Conservation (phyloP, 2,888 invertebrate species). For the Lasioglossum figueresi region DNA sequence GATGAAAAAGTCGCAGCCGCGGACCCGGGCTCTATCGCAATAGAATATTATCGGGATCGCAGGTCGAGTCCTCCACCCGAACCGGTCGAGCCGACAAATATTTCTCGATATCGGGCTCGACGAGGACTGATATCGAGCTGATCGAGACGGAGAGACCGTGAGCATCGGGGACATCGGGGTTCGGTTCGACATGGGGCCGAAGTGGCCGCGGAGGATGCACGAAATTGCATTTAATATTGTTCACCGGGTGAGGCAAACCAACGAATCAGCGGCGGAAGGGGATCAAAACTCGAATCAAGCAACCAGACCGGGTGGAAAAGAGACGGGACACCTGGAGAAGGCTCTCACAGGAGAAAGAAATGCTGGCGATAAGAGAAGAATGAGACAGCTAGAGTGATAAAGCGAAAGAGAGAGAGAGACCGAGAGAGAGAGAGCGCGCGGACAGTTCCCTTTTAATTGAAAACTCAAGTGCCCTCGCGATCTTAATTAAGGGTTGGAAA, state of each 20-base stretch:
- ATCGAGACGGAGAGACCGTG: not conserved
- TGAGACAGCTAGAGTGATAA: not conserved
- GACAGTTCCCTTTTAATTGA: slow-evolving; percentile 76
- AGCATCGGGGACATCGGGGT: slow-evolving; percentile 15
- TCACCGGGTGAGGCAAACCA: slow-evolving; percentile 51
- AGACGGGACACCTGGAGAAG: slow-evolving; percentile 17
- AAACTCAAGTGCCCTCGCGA: slow-evolving; percentile 79
- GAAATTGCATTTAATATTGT: slow-evolving; percentile 77
- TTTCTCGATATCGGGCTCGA: slow-evolving; percentile 29
- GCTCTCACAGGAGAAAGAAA: slow-evolving; percentile 24
- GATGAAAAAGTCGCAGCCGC: slow-evolving; percentile 62
- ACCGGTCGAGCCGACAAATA: slow-evolving; percentile 51
- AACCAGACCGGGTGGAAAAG: not conserved
- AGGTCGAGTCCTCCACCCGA: slow-evolving; percentile 25
- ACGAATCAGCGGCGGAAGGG: slow-evolving; percentile 1
- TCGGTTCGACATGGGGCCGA: slow-evolving; percentile 37
- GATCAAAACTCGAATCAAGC: slow-evolving; percentile 7
- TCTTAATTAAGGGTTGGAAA: slow-evolving; percentile 81
- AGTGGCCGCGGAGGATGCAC: slow-evolving; percentile 62
- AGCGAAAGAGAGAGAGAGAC: slow-evolving; percentile 31
- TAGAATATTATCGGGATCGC: slow-evolving; percentile 65
- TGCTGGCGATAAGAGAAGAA: slow-evolving; percentile 13
- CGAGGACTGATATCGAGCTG: slow-evolving; percentile 10
- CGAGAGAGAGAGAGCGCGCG: slow-evolving; percentile 46
- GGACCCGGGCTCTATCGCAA: slow-evolving; percentile 41